phyloP scores from a whole-genome alignment of 2,113 vertebrate genomes.

The Aegotheles bennettii region DNA sequence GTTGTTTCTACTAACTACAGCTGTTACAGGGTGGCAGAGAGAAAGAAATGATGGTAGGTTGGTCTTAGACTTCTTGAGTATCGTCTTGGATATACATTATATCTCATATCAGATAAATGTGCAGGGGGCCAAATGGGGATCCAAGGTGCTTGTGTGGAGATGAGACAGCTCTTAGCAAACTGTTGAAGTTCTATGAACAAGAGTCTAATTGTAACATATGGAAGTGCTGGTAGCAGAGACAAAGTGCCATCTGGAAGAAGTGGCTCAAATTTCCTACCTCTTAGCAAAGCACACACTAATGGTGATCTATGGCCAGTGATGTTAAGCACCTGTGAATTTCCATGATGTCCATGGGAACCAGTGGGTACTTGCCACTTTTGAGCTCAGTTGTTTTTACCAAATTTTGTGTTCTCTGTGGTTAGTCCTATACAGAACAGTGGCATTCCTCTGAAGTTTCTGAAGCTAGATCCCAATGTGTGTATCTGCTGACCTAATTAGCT shows the following conservation, averaged over 20 bases:
- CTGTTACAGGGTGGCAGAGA: not conserved
- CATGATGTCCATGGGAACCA: not conserved
- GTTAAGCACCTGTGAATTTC: not conserved
- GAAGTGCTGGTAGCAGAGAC: not conserved
- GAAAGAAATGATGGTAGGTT: not conserved
- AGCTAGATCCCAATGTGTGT: not conserved
- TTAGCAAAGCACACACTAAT: not conserved
- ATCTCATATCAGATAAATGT: not conserved
- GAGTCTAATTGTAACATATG: not conserved
- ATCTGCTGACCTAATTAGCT: conserved; percentile 18
- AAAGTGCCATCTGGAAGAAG: not conserved
- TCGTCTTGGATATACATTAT: not conserved
- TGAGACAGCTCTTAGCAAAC: not conserved
- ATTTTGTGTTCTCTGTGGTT: not conserved
- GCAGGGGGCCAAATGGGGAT: not conserved
- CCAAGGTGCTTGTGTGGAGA: not conserved
- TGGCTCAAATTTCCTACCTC: not conserved
- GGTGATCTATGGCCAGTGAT: not conserved
- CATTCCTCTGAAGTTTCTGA: not conserved
- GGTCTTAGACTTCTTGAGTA: not conserved
- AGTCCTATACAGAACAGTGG: not conserved
- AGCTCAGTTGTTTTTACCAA: not conserved
- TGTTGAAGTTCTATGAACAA: not conserved
- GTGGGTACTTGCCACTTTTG: not conserved
- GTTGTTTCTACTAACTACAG: not conserved